These are phyloP conservation scores for Actinia tenebrosa DNA, from an alignment of 64 coral and sea anemone genomes.

Conservation along the genomic window DNA sequence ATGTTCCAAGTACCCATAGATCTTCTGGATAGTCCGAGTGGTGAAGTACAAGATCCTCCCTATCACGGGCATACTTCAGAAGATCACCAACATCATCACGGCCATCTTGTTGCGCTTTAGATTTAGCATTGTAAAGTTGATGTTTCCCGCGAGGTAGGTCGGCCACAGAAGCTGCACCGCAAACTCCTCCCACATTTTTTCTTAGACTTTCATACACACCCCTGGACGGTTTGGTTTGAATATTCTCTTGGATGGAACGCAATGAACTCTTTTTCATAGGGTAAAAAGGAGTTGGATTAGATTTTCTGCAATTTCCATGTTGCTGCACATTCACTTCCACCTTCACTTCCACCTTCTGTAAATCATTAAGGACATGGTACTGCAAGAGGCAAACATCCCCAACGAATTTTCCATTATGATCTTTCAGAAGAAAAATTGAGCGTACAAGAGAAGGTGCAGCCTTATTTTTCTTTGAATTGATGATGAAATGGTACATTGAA, in stretches of 20 bases:
- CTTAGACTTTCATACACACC: slow-evolving; percentile 9
- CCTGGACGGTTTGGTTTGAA: not conserved
- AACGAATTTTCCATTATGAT: slow-evolving; percentile 27
- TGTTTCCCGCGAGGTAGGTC: slow-evolving; percentile 29
- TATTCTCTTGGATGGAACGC: slow-evolving; percentile 14
- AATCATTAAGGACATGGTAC: slow-evolving; percentile 21
- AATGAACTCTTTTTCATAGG: slow-evolving; percentile 37
- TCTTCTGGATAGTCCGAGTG: not conserved
- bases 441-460: slow-evolving; percentile 23
- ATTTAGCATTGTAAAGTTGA: slow-evolving; percentile 30
- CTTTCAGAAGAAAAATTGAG: slow-evolving; percentile 38
- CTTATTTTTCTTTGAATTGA: slow-evolving; percentile 53
- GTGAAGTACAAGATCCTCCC: slow-evolving; percentile 47
- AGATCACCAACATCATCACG: slow-evolving; percentile 40
- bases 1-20: no score
- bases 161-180: slow-evolving; percentile 11
- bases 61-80: slow-evolving; percentile 52
- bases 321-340: slow-evolving; percentile 27
- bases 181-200: slow-evolving; percentile 29
- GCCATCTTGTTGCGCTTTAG: not conserved
- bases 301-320: slow-evolving; percentile 40
- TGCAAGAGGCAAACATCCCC: slow-evolving; percentile 39
- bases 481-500: slow-evolving; percentile 22
- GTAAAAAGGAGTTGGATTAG: slow-evolving; percentile 34
- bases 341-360: slow-evolving; percentile 29